Evolutionary conservation across 2,797 vertebrate genomes (phyloP), one percentile per base, ranked within the genome.

Genomic region (Ptychadena robeensis): DNA sequence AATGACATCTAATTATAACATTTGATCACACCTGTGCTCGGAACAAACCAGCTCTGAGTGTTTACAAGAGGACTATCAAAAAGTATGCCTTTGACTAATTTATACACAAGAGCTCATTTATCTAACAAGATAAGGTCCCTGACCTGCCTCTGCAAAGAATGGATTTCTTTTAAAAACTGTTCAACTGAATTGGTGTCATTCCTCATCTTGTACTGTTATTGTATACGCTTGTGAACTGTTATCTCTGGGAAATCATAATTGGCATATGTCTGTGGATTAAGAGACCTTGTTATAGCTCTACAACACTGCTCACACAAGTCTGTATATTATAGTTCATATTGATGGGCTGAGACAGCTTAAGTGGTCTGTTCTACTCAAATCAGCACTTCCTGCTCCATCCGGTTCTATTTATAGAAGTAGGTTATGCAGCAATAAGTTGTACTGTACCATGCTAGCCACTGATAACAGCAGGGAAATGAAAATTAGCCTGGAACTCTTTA

Each of bases 1-100:
- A 88, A 86, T 83, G 88, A 81, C 82, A 71, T 34, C 35, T 11
- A 77, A 86, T 85, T 89, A 87, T 86, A 87, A 85, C 87, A 89
- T 90, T 87, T 73, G 87, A 48, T 85, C 86, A 74, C 83, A 85
- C 86, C 87, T 88, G 83, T 82, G 85, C 84, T 68, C 1, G 30
- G 80, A 83, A 38, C 72, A 71, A 71, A 64, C 37, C 78, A 59
- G 18, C 37, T 31, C 40, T 48, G 61, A 63, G 28, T 63, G 53
- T 37, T 67, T 83, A 79, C 44, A 73, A 72, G 25, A 48, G 18
- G 65, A 38, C 31, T 30, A 68, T 48, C 53, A 64, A n/a, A n/a
- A 75, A 70, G 37, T 57, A 35, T 37, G 37, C 63, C 38, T 48
- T 73, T 35, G 72, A 40, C 53, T 34, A 68, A 82, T 68, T 64